Evolutionary conservation across 2,888 invertebrate species (phyloP), one percentile per base, ranked within the genome.

Genomic region (Pristionchus exspectatus): DNA sequence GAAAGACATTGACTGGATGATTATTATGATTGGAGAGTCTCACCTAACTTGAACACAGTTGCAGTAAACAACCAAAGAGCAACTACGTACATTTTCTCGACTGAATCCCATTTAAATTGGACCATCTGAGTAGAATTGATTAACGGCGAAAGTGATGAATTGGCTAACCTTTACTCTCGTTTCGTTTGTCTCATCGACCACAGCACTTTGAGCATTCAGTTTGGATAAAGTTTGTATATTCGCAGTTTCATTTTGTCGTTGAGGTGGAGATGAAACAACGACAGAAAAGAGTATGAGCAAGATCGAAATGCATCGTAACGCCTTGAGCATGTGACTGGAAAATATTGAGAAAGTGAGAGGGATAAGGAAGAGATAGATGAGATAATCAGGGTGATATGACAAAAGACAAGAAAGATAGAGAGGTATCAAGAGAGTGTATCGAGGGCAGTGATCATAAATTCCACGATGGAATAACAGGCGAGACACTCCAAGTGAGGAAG

Each of bases 101-200:
- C 89, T 12, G 81, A 56, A 27, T 89, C 89, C 89, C 89, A 89
- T 63, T 88, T 88, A 74, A 88, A 74, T 38, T 72, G 50, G 27
- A 74, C 87, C 74, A 88, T 74, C 87, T 88, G 56, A 0, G 30
- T 69, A 10, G 7, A 59, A 9, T 10, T 9, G 44, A 21, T 44
- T 44, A 38, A n/a, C 21, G n/a, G 12, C 21, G 84, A 24, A 84
- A 18, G 27, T 59, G 14, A 44, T 30, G 3, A 59, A 59, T 30
- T 63, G 14, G 54, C 56, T 27, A 56, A 59, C 84, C 33, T 84
- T 81, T n/a, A 84, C 59, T 59, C 84, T 33, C 59, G 30, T 59
- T 33, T 84, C 84, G 84, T 38, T 56, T 21, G 9, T 33, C 33
- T 56, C 56, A 56, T 81, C 77, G 30, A 54, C 27, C 14, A 44